Conservation (phyloP, 2,888 invertebrate species). For the Drosophila atripex region DNA sequence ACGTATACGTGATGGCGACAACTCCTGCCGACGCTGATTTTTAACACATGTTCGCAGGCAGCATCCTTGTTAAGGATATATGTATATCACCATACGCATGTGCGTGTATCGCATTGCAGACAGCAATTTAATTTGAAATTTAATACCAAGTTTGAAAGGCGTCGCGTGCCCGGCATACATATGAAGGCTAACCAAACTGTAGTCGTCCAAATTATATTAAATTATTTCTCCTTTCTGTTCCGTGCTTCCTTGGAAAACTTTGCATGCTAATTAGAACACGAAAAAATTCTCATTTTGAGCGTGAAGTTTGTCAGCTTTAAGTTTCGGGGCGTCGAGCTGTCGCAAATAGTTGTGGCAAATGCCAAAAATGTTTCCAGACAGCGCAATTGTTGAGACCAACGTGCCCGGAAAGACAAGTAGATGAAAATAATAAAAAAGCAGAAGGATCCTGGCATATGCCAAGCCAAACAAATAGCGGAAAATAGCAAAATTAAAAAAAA, state of each 20-base stretch:
- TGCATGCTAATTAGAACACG: slow-evolving; percentile 62
- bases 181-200: slow-evolving; percentile 19
- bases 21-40: slow-evolving; percentile 68
- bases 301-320: slow-evolving; percentile 71
- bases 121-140: slow-evolving; percentile 78
- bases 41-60: slow-evolving; percentile 43
- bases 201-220: slow-evolving; percentile 10
- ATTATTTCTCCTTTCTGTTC: slow-evolving; percentile 15
- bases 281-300: slow-evolving; percentile 32
- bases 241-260: slow-evolving; percentile 30
- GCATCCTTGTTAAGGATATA: slow-evolving; percentile 9
- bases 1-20: slow-evolving; percentile 76
- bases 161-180: slow-evolving; percentile 72
- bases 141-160: slow-evolving; percentile 73
- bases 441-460: slow-evolving; percentile 33
- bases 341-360: slow-evolving; percentile 69
- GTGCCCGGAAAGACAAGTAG: slow-evolving; percentile 57
- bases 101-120: slow-evolving; percentile 67
- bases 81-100: background rate
- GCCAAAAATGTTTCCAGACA: slow-evolving; percentile 37
- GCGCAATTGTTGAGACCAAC: slow-evolving; percentile 55
- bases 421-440: slow-evolving; percentile 2
- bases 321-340: slow-evolving; percentile 54
- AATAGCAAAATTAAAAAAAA: slow-evolving; percentile 36
- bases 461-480: slow-evolving; percentile 34